Base-by-base conservation (phyloP, 2,797 vertebrate genomes). In the Amblyopsis hoosieri region DNA sequence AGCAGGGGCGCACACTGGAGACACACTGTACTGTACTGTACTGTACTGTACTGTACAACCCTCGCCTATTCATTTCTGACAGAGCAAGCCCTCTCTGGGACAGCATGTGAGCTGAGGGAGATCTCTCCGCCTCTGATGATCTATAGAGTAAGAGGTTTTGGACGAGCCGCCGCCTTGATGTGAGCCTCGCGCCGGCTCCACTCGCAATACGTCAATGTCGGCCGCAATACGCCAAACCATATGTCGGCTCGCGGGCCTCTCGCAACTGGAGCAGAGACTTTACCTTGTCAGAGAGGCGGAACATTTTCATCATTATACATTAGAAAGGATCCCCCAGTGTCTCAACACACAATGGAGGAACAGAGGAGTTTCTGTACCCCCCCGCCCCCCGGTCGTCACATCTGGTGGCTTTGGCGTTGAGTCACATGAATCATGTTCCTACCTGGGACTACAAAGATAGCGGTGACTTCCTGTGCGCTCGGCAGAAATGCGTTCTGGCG, bases 161-260 rank as follows among this genome's bases (percentile, higher is more conserved):
- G 85, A 84, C 57, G 61, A 75, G 82, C 75, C 73, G 78, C 71
- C 76, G 87, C 61, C 83, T 87, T 79, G 79, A 87, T 81, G 82
- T 71, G 81, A 85, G 81, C 76, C 82, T 82, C 74, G 72, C 73
- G 83, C 80, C 54, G 71, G 74, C 85, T 64, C 62, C 54, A 71
- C 81, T 76, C 42, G 76, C 75, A 83, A 90, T 91, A 87, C 60
- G 85, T 90, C 90, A 92, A 73, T 83, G 89, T 92, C 82, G 66
- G 33, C 70, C 52, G 66, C 66, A 84, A 90, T 90, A 82, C 84
- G 64, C 78, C 17, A 54, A 82, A 83, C 83, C 85, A 91, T 89
- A 87, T 90, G 88, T 90, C 71, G 80, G 66, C 82, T 83, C 66
- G 12, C 45, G 80, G 74, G 72, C 64, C 71, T 67, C 72, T 74